Evolutionary conservation across 2,888 invertebrate genomes (phyloP), one percentile per base, ranked within the genome.

Genomic region (Tenthredo scrophulariae): DNA sequence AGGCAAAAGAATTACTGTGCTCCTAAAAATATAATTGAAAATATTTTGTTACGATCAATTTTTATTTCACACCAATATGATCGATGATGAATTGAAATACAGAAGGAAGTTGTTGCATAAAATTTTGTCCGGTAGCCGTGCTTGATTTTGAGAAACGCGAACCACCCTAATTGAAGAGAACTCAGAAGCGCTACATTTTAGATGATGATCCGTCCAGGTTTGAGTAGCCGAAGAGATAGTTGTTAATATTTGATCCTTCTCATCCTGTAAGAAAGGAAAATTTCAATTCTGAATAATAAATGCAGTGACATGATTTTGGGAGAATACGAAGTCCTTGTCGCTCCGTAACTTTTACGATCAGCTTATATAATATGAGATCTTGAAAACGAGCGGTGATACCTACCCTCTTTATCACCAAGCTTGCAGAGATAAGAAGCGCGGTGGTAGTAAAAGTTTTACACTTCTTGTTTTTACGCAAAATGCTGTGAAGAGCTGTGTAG

Each of bases 181-280:
- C 86, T 97, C 97, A 15, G 96, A 96, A 3, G 96, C 95, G 92
- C 98, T 97, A 98, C 98, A 98, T 87, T 96, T 95, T 83, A 98
- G 94, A 90, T 97, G 97, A 89, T 96, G 96, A 93, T 98, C 98
- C 67, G 96, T 96, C 98, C 98, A 98, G 86, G 96, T 96, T 93
- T 97, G 97, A 9, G 97, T 97, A 89, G 97, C 95, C 97, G 97
- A 97, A 92, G 97, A 97, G 93, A 97, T 97, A 10, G 97, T 97
- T 46, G 97, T 97, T 88, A 97, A 93, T 88, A 97, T 96, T 93
- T 97, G 97, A 93, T 97, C 97, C 92, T 97, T 97, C 92, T 97
- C 97, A 92, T 97, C 97, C 97, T 97, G 93, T 26, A 93, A 92
- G n/a, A 62, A n/a, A 37, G 22, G 26, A 54, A n/a, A 54, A 54